Conservation (phyloP, 1,140 invertebrate genomes). For the Drosophila serrata region DNA sequence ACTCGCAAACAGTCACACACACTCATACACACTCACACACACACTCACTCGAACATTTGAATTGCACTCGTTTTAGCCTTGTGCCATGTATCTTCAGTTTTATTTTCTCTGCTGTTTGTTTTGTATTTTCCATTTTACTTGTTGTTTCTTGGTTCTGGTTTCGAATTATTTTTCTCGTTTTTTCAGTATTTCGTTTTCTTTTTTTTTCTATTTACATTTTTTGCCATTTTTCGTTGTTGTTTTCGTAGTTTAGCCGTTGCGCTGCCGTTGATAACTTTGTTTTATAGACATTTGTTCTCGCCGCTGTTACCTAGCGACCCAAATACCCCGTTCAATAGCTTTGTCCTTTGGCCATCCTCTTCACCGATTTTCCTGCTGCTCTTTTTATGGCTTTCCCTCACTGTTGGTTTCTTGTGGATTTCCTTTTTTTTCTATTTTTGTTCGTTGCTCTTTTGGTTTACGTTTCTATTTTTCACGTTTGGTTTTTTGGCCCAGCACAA, state of each 20-base stretch:
- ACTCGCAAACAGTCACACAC: slow-evolving; percentile 24
- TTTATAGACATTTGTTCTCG: slow-evolving; percentile 77
- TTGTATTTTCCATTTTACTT: slow-evolving; percentile 51
- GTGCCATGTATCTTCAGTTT: slow-evolving; percentile 69
- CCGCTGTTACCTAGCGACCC: slow-evolving; percentile 74
- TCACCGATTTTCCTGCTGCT: slow-evolving; percentile 29
- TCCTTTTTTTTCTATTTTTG: slow-evolving; percentile 6
- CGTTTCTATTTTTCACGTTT: slow-evolving; percentile 46
- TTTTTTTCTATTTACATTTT: slow-evolving; percentile 1
- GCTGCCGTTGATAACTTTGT: slow-evolving; percentile 74
- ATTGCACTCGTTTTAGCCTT: slow-evolving; percentile 70
- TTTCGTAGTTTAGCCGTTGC: slow-evolving; percentile 38
- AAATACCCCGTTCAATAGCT: slow-evolving; percentile 73
- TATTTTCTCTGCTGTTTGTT: slow-evolving; percentile 24
- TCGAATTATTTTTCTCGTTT: slow-evolving; percentile 32
- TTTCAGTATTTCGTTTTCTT: slow-evolving; percentile 16
- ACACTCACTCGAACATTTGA: slow-evolving; percentile 47
- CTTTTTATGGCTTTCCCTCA: slow-evolving; percentile 9
- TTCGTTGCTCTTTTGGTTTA: slow-evolving; percentile 37
- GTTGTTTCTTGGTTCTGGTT: slow-evolving; percentile 57
- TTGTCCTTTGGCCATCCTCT: slow-evolving; percentile 35
- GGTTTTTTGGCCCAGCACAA: slow-evolving; percentile 29
- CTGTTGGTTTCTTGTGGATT: slow-evolving; percentile 22
- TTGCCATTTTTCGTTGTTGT: slow-evolving; percentile 16
- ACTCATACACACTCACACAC: slow-evolving; percentile 8